Conservation (phyloP, 2,797 vertebrate species). For the Oreochromis mossambicus region DNA sequence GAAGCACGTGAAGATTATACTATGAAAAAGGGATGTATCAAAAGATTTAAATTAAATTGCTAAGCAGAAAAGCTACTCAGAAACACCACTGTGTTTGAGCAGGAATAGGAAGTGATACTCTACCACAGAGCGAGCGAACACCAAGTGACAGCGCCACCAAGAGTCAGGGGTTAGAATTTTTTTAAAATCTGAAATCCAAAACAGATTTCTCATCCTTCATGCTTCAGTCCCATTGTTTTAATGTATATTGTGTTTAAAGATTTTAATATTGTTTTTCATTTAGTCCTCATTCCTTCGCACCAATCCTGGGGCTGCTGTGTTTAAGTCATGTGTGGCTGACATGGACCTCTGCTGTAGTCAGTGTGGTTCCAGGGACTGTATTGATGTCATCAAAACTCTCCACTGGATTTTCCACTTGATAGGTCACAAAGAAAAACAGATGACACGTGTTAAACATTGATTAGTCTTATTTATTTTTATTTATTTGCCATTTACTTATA, state of each 20-base stretch:
- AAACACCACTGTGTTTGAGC: too few relatives aligned
- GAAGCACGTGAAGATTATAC: too few relatives aligned
- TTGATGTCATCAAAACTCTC: constrained; percentile 65
- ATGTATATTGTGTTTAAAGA: not conserved
- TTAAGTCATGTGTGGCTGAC: not conserved
- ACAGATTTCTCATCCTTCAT: too few relatives aligned
- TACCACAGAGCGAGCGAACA: too few relatives aligned
- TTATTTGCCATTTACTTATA: not conserved
- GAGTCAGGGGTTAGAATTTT: too few relatives aligned
- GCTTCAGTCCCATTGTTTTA: too few relatives aligned
- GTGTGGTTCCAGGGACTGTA: not conserved
- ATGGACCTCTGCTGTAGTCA: constrained; percentile 29
- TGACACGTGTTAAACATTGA: not conserved
- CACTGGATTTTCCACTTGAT: constrained; percentile 42
- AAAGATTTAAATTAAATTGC: too few relatives aligned
- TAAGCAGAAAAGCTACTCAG: too few relatives aligned
- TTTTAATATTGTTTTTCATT: not conserved
- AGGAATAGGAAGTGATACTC: too few relatives aligned
- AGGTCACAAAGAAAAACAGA: not conserved
- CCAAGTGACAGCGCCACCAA: too few relatives aligned
- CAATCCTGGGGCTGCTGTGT: not conserved
- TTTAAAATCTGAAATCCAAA: too few relatives aligned
- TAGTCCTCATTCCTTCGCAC: not conserved
- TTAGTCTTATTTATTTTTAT: not conserved
- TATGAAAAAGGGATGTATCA: too few relatives aligned